Percentiles rank a stretch among this genome's conserved stretches.
Evolutionary conservation across 35 echinoderm and acorn worm species (phyloP).

Genomic region (Lytechinus pictus): DNA sequence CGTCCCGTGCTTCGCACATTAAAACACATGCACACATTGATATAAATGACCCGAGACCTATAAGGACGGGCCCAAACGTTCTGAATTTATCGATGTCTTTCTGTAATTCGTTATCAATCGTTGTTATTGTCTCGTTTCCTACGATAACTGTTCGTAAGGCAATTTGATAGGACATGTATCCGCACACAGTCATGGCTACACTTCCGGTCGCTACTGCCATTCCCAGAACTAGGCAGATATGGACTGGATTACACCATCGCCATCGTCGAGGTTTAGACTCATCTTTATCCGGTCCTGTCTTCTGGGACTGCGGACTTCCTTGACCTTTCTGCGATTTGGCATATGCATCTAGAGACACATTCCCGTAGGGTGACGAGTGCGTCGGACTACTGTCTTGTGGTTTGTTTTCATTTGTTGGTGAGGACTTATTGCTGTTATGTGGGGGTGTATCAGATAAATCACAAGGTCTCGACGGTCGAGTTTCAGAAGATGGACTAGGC

Average conservation of each 20-base stretch:
- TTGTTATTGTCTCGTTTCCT: conserved; percentile 62
- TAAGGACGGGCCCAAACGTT: conserved; percentile 84
- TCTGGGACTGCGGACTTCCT: not conserved
- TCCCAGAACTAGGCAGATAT: conserved; percentile 70
- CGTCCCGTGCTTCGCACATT: conserved; percentile 76
- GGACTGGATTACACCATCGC: conserved; percentile 54
- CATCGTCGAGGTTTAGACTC: not conserved
- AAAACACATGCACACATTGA: conserved; percentile 88
- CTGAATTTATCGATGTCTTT: conserved; percentile 58
- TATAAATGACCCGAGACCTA: conserved; percentile 71
- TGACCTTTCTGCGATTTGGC: not conserved
- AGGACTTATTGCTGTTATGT: not conserved
- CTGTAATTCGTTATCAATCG: conserved; percentile 63
- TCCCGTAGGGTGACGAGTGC: conserved; percentile 11
- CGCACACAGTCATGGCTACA: conserved; percentile 86
- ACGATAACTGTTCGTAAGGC: conserved; percentile 45
- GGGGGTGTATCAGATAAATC: not conserved
- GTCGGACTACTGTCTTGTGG: conserved; percentile 22
- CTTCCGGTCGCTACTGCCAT: conserved; percentile 66
- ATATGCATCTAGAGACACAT: not conserved
- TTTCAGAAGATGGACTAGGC: not conserved
- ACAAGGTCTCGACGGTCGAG: not conserved
- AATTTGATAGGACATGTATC: conserved; percentile 76
- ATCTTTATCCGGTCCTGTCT: not conserved
- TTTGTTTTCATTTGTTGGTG: conserved; percentile 2